These are phyloP conservation scores for Brachypodius melanocephalos DNA, from an alignment of 2,113 vertebrate species.

Conservation along the genomic window DNA sequence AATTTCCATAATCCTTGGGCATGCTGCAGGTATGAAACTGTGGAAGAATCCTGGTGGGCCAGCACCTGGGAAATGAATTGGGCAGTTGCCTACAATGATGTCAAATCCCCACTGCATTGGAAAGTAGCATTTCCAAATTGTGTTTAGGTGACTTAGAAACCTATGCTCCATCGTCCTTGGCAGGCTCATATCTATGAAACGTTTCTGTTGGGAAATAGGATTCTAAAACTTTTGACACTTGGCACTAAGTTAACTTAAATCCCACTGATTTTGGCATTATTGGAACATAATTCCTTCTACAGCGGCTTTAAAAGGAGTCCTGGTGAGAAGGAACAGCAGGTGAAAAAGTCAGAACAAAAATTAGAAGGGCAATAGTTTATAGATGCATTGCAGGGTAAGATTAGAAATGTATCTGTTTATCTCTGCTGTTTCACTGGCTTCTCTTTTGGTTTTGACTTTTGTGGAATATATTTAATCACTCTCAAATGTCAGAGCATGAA, in stretches of 20 bases:
- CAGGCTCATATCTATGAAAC: not conserved
- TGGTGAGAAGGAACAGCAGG: not conserved
- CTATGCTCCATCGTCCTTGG: not conserved
- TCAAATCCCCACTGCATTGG: not conserved
- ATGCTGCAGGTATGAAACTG: not conserved
- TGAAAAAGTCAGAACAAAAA: conserved; percentile 17
- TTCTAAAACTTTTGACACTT: not conserved
- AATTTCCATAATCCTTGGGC: not conserved
- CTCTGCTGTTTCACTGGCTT: conserved; percentile 1
- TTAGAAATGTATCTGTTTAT: conserved; percentile 21
- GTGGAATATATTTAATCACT: conserved; percentile 20
- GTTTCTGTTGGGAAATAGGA: not conserved
- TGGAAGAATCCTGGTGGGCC: not conserved
- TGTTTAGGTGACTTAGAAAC: not conserved
- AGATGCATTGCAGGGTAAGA: not conserved
- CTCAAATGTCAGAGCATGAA: not conserved
- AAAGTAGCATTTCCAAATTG: not conserved
- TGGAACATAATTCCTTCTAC: not conserved
- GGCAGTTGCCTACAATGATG: not conserved
- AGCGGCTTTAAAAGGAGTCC: not conserved
- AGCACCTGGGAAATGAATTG: not conserved
- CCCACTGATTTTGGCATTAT: not conserved
- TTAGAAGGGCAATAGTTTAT: not conserved
- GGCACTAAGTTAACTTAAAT: not conserved
- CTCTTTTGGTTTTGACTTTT: not conserved